Percentiles rank a stretch among this genome's conserved stretches.
These are phyloP conservation scores for Papilio aristodemus DNA, from an alignment of 1,140 invertebrate species.

Conservation along the genomic window DNA sequence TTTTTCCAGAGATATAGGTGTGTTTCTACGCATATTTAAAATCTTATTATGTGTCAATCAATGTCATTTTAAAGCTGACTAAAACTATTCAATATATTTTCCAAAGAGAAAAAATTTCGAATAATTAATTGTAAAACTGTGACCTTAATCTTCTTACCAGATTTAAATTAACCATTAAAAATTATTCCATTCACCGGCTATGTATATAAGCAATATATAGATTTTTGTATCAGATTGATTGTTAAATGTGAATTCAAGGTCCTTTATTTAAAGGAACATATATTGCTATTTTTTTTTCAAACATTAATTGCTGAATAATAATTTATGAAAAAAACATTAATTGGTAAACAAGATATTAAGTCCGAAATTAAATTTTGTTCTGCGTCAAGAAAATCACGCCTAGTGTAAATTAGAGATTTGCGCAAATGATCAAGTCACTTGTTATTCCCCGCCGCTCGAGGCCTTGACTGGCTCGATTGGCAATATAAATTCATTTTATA, in stretches of 20 bases:
- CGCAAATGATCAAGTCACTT: conserved; percentile 5
- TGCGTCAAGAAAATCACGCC: neutral
- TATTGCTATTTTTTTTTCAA: neutral
- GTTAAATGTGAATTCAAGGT: conserved; percentile 11
- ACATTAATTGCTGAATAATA: too few relatives aligned
- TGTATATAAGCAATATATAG: neutral
- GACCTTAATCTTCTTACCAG: too few relatives aligned
- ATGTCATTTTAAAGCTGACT: neutral
- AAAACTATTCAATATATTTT: neutral
- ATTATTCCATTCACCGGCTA: neutral
- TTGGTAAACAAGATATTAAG: conserved; percentile 3
- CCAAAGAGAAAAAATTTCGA: too few relatives aligned
- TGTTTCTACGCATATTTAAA: too few relatives aligned
- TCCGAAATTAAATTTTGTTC: neutral
- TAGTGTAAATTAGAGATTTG: neutral
- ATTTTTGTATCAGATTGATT: conserved; percentile 5
- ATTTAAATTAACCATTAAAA: neutral
- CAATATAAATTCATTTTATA: conserved; percentile 16
- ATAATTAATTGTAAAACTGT: neutral
- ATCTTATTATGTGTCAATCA: too few relatives aligned
- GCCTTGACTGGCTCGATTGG: conserved; percentile 9
- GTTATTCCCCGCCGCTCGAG: neutral
- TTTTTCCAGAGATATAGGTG: too few relatives aligned
- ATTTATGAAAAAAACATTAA: too few relatives aligned
- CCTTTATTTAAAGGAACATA: neutral